Evolutionary conservation across 2,113 vertebrate genomes (phyloP), one percentile per base, ranked within the genome.

Genomic region (Glaucomys volans): DNA sequence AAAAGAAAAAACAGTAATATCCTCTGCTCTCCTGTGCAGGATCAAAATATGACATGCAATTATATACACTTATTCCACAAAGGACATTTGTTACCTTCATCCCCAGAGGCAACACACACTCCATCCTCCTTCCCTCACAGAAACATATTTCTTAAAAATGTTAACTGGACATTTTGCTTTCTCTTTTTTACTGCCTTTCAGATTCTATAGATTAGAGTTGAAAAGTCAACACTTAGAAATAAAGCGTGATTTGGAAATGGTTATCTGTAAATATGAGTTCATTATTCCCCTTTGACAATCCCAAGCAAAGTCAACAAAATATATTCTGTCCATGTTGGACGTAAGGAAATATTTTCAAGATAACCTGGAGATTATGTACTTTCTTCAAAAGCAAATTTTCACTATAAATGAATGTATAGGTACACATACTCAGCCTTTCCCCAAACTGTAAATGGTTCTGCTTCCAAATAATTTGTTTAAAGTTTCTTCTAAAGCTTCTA

Each of bases 141-240:
- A 94, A 95, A 82, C 50, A 75, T 32, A n/a, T 79, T 94, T 22
- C 67, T 82, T 81, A 81, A 81, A 94, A 95, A 50, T 69, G 79
- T 74, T 95, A 62, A 52, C 72, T 67, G 66, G 86, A 80, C 82
- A 94, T 96, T 93, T 80, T 87, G 69, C 57, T 90, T 93, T 86
- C 40, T 67, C 44, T 87, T 90, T 90, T 42, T 62, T 75, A 81
- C 11, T 2, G 2, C 17, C n/a, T 87, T 90, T 91, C 74, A 89
- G 47, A 94, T 95, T 94, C 86, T 62, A 91, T 71, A 57, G 89
- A 93, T 83, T 96, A 83, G 64, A 96, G 79, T 87, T 87, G 79
- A 91, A 95, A 96, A 97, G 91, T 95, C 89, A 71, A 95, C 75
- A 89, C 64, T 86, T 91, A 62, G 85, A 96, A 97, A 96, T 85